These are phyloP conservation scores for Cyrtonyx montezumae DNA, from an alignment of 2,113 vertebrate genomes.

Conservation along the genomic window DNA sequence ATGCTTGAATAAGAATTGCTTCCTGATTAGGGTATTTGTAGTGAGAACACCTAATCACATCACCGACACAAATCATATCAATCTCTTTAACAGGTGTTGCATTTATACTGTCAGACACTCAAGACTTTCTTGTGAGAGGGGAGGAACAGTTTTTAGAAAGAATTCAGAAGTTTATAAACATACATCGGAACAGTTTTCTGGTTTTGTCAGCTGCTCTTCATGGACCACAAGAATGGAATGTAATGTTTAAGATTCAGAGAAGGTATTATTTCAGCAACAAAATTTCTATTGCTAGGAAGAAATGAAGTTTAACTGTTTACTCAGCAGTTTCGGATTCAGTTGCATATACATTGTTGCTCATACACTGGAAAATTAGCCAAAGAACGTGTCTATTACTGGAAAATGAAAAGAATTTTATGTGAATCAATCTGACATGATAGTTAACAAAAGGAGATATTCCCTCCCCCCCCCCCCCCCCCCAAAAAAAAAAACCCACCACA, in stretches of 20 bases:
- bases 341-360: neutral
- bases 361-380: neutral
- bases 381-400: constrained; percentile 16
- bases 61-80: neutral
- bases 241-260: constrained; percentile 85
- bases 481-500: neutral
- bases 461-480: too few species aligned
- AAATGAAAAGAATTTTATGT: neutral
- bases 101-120: constrained; percentile 85
- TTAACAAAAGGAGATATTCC: neutral
- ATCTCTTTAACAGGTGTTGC: constrained; percentile 83
- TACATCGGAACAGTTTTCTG: constrained; percentile 92
- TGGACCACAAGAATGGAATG: constrained; percentile 80
- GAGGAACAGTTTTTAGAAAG: constrained; percentile 76
- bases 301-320: neutral
- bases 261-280: constrained; percentile 78
- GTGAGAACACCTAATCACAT: neutral
- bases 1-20: neutral
- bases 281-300: neutral
- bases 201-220: constrained; percentile 85
- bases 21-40: neutral
- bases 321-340: neutral
- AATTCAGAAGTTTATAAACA: constrained; percentile 84
- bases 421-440: neutral
- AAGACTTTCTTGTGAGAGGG: constrained; percentile 72